Base-by-base conservation (phyloP, 2,797 vertebrate genomes). In the Zalophus californianus region DNA sequence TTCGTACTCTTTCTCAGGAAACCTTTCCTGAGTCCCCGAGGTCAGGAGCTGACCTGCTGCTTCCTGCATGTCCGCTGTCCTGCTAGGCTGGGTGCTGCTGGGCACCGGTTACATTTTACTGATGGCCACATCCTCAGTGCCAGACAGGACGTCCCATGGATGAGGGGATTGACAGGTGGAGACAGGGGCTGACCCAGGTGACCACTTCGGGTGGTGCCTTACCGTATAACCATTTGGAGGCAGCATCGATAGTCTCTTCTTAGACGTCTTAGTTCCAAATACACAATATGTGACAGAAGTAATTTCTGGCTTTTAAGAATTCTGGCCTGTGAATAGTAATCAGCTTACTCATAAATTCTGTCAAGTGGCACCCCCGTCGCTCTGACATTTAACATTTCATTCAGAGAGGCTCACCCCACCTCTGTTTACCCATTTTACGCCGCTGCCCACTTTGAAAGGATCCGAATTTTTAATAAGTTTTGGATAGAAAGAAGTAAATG, bases 241-340 rank as follows among this genome's bases (percentile, higher is more conserved):
- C 41, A 10, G 5, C 14, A 16, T 56, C 12, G 8, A 16, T 52
- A 0, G 8, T 75, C 83, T 85, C 82, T 48, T 70, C 84, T 79
- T 58, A 78, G 93, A 72, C 44, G 18, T 60, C 79, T 73, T 62
- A 12, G 64, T n/a, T 52, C 86, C 79, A 68, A 82, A 41, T 50
- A 44, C 60, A 66, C 27, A 15, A 1, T 25, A n/a, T 14, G 4
- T 25, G 87, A 35, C 58, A 2, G 50, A 50, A 68, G 73, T 86
- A 12, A 44, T 75, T 86, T 78, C 83, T 90, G 48, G 48, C 93
- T 29, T 72, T 87, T 75, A 12, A 50, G 52, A 82, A 75, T 50
- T 58, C 86, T 18, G 38, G 52, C 58, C 35, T 44, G 4, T 78
- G 90, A 77, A 21, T 62, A 38, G 25, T 70, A 50, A 21, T 62